Conservation (phyloP, 2,888 invertebrate species). For the Cephus rjabovi region DNA sequence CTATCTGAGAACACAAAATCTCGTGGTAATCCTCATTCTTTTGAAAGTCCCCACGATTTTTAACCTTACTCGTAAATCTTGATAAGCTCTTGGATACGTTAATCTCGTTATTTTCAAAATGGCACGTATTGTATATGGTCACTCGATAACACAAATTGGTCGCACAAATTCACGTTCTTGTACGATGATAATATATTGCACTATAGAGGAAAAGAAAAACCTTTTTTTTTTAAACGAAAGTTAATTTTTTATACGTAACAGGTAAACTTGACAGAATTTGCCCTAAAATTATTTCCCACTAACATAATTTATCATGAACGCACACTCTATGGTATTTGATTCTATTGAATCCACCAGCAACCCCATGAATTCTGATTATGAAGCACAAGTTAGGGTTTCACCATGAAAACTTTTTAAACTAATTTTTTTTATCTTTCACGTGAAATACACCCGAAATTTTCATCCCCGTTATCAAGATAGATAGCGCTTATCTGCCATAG, state of each 20-base stretch:
- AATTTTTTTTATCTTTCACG: neutral
- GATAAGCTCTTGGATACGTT: neutral
- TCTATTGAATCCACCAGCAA: neutral
- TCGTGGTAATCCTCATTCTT: neutral
- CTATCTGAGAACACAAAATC: neutral
- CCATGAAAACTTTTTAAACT: neutral
- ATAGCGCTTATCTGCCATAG: neutral
- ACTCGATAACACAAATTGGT: neutral
- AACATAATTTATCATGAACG: neutral
- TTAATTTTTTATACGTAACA: neutral
- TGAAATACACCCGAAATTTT: neutral
- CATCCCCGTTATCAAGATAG: neutral
- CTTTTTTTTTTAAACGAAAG: neutral
- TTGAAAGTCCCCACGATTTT: neutral
- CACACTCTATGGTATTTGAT: neutral
- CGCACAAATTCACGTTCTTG: neutral
- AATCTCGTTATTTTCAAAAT: constrained; percentile 4
- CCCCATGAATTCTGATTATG: neutral
- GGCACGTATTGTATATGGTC: constrained; percentile 4
- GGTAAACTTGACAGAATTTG: neutral
- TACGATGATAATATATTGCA: neutral
- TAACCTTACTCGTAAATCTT: neutral
- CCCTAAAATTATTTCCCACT: neutral
- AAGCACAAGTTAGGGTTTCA: neutral
- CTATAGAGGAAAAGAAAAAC: neutral